These are phyloP conservation scores for Anguilla japonica DNA, from an alignment of 2,113 vertebrate species.

Conservation along the genomic window DNA sequence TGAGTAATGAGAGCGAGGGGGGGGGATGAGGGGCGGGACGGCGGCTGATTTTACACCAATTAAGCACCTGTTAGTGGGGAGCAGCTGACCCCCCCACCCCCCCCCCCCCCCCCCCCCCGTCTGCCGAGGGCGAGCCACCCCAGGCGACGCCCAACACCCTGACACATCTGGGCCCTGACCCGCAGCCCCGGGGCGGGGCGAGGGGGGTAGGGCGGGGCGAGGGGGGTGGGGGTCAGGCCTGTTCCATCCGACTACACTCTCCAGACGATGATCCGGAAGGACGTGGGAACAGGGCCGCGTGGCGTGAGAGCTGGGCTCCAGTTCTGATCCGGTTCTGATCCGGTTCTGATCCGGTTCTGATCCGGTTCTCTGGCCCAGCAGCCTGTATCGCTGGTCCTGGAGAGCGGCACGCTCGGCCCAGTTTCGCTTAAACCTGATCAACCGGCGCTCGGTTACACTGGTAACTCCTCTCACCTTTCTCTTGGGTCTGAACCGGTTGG, in stretches of 20 bases:
- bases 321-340: no score
- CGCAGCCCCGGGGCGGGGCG: conserved; percentile 21
- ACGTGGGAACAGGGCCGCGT: no score
- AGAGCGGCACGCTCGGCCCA: no score
- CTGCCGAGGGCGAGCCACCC: conserved; percentile 44
- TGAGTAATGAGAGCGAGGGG: conserved; percentile 55
- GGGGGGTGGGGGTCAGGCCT: neutral
- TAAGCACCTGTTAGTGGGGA: conserved; percentile 61
- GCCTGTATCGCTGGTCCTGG: no score
- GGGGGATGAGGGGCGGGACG: conserved; percentile 46
- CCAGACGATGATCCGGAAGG: no score
- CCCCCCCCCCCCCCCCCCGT: neutral
- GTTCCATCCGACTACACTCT: neutral
- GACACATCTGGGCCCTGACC: conserved; percentile 59
- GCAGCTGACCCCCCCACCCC: conserved; percentile 43
- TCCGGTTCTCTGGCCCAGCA: no score
- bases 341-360: no score
- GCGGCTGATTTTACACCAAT: conserved; percentile 59
- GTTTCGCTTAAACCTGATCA: no score
- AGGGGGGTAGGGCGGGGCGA: neutral
- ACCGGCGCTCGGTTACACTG: no score
- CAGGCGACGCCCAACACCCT: conserved; percentile 48
- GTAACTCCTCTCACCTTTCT: no score
- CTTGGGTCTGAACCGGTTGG: no score
- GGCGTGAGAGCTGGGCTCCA: no score